phyloP scores from a whole-genome alignment of 1,140 invertebrate genomes.

The Pogonomyrmex californicus region DNA sequence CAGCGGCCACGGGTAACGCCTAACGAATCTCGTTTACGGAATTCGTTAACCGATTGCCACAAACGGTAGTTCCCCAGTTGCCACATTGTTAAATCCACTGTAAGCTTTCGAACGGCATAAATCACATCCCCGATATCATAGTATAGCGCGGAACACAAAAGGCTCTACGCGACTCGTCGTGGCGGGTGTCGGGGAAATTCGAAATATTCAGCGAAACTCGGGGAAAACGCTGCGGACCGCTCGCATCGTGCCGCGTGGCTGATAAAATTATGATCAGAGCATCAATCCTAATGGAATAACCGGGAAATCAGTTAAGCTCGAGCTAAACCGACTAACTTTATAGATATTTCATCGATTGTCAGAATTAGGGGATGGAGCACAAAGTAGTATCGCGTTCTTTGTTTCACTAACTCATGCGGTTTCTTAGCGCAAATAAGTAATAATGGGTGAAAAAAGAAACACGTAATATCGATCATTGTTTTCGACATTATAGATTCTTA shows the following conservation, averaged over 20 bases:
- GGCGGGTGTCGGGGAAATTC: constrained; percentile 32
- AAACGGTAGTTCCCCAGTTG: constrained; percentile 11
- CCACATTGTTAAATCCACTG: constrained; percentile 50
- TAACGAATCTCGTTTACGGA: constrained; percentile 32
- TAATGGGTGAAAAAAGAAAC: background rate
- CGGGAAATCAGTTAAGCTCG: background rate
- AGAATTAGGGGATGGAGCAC: background rate
- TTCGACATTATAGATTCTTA: background rate
- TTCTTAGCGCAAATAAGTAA: background rate
- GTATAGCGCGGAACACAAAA: constrained; percentile 6
- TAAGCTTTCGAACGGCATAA: constrained; percentile 50
- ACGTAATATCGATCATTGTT: background rate
- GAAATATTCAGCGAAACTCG: constrained; percentile 47
- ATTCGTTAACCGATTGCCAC: constrained; percentile 31
- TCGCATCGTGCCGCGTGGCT: background rate
- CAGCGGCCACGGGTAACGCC: background rate
- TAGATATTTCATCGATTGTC: constrained; percentile 1
- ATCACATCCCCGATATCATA: constrained; percentile 42
- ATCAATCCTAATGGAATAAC: constrained; percentile 52
- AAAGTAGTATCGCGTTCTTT: background rate
- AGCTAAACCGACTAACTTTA: background rate
- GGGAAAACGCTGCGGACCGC: constrained; percentile 22
- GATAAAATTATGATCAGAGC: constrained; percentile 47
- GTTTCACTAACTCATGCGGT: background rate
- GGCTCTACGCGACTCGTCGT: constrained; percentile 1